Evolutionary conservation across 2,888 invertebrate genomes (phyloP), one percentile per base, ranked within the genome.

Genomic region (Eurytoma adleriae): DNA sequence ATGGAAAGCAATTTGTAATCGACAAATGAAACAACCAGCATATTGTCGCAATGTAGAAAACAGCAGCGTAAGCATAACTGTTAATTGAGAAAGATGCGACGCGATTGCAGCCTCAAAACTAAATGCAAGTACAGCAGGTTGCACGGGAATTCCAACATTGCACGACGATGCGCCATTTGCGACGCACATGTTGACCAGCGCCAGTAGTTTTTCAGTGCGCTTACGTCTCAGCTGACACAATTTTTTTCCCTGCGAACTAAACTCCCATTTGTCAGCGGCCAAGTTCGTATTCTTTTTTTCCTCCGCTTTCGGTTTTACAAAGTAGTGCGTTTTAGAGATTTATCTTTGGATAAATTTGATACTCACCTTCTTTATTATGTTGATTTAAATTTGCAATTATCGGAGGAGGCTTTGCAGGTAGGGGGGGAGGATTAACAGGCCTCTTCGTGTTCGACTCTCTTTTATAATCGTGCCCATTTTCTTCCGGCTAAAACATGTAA

Each of bases 321-420:
- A 18, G n/a, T 56, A 27, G 5, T 18, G 2, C 4, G 40, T 12
- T 0, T 14, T 16, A n/a, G 3, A 12, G 14, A 50, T 18, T 30
- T 18, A 24, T 20, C 20, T 48, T 10, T 59, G 10, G 24, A 59
- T n/a, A 68, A 20, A 56, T 71, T 18, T 10, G 7, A 14, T 18
- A 73, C 78, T 18, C 16, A 82, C 81, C 82, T 61, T 59, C 16
- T 20, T 79, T 82, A 27, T 78, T 78, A 13, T 48, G 18, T 13
- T 79, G 69, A 18, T 76, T 80, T 12, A 75, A 27, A 24, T 83
- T 72, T 2, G 85, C 73, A 2, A 83, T 66, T 48, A 68, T 85
- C 14, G 79, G 79, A 10, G 86, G 64, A 1, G 86, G 86, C 68
- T 88, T 88, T 0, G 85, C 83, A 13, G 88, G 88, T 27, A 89